Conservation (phyloP, 1,140 invertebrate species). For the Drosophila nannoptera region DNA sequence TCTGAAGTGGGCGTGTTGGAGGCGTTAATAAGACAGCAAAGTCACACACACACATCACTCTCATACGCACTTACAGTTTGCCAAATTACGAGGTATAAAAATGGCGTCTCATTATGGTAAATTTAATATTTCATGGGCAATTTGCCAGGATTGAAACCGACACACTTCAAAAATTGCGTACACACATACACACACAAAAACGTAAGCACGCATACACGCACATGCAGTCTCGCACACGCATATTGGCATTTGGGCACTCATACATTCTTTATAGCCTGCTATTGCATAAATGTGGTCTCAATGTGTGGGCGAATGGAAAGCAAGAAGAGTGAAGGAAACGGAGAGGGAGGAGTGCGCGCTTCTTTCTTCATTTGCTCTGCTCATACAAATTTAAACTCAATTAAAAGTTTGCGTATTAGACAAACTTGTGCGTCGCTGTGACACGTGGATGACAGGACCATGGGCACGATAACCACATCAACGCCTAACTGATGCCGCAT, state of each 20-base stretch:
- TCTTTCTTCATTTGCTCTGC: slow-evolving; percentile 45
- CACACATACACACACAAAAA: slow-evolving; percentile 15
- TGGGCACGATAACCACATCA: background rate
- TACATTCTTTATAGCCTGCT: slow-evolving; percentile 48
- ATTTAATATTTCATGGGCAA: slow-evolving; percentile 77
- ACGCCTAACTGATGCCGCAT: background rate
- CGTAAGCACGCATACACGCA: background rate
- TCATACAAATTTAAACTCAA: slow-evolving; percentile 77
- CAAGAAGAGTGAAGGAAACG: background rate
- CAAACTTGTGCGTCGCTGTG: slow-evolving; percentile 58
- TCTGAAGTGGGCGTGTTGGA: background rate
- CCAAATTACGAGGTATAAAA: slow-evolving; percentile 68
- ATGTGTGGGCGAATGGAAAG: background rate
- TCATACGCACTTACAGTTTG: slow-evolving; percentile 51
- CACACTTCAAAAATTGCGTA: slow-evolving; percentile 71
- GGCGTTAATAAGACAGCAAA: slow-evolving; percentile 47
- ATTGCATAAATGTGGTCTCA: slow-evolving; percentile 25
- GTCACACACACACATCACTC: slow-evolving; percentile 38
- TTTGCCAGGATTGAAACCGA: slow-evolving; percentile 74
- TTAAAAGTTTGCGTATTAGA: slow-evolving; percentile 74
- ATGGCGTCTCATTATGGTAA: slow-evolving; percentile 73
- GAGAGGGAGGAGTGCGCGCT: background rate
- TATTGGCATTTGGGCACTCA: slow-evolving; percentile 48
- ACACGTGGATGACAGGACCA: slow-evolving; percentile 29
- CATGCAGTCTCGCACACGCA: slow-evolving; percentile 1